phyloP scores from a whole-genome alignment of 2,888 invertebrate genomes.

The Yponomeuta plumbellus region DNA sequence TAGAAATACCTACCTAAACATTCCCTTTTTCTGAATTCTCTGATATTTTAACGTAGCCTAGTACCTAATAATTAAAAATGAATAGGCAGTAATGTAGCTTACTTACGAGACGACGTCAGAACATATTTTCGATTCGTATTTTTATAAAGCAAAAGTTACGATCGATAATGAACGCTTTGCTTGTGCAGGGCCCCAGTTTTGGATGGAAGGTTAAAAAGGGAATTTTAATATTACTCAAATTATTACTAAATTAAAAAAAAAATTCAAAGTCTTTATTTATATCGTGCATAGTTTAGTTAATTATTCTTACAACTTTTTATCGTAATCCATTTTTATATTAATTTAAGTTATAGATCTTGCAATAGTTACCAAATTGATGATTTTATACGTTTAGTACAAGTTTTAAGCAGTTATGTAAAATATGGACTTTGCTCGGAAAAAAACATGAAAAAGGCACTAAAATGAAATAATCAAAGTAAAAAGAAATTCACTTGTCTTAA shows the following conservation, averaged over 20 bases:
- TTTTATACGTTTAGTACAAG: too few species aligned
- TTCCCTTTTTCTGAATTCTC: slow-evolving; percentile 74
- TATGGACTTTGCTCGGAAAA: too few species aligned
- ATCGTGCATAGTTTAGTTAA: too few species aligned
- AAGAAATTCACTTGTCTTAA: too few species aligned
- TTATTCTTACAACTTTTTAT: too few species aligned
- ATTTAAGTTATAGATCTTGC: too few species aligned
- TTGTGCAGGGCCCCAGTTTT: slow-evolving; percentile 61
- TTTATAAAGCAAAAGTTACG: slow-evolving; percentile 75
- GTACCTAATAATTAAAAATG: slow-evolving; percentile 57
- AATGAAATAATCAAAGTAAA: too few species aligned
- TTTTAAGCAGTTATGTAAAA: too few species aligned
- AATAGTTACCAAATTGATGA: too few species aligned
- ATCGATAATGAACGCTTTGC: slow-evolving; percentile 71
- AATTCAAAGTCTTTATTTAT: too few species aligned
- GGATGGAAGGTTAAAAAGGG: slow-evolving; percentile 29
- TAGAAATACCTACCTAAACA: slow-evolving; percentile 65
- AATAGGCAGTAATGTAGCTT: slow-evolving; percentile 68
- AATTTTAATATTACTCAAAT: neutral
- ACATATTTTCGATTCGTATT: slow-evolving; percentile 77
- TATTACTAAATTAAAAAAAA: slow-evolving; percentile 1
- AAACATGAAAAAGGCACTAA: too few species aligned
- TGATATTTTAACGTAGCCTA: slow-evolving; percentile 72
- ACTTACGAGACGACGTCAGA: slow-evolving; percentile 68
- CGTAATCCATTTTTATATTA: too few species aligned